phyloP scores from a whole-genome alignment of 2,113 vertebrate genomes.

The Chloroceryle aenea region DNA sequence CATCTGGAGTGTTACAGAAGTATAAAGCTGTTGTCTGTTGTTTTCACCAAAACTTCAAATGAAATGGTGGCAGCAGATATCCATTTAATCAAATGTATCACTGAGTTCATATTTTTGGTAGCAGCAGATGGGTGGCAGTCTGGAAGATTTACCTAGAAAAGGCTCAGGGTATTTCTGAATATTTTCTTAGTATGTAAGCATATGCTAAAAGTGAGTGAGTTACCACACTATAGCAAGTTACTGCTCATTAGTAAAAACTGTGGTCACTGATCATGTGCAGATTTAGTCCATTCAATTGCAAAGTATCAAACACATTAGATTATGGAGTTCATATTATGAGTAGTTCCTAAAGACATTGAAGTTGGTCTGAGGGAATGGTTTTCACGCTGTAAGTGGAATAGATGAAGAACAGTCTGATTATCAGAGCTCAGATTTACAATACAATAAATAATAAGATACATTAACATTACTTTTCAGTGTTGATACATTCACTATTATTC shows the following conservation, averaged over 20 bases:
- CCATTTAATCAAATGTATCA: conserved; percentile 37
- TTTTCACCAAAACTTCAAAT: conserved; percentile 36
- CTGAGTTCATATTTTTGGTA: conserved; percentile 38
- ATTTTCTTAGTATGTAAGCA: conserved; percentile 20
- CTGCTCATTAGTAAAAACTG: neutral
- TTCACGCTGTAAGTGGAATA: neutral
- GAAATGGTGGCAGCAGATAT: conserved; percentile 14
- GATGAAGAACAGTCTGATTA: neutral
- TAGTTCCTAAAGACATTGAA: neutral
- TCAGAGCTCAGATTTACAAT: neutral
- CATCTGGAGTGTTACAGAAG: conserved; percentile 32
- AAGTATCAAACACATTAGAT: neutral
- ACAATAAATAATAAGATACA: neutral
- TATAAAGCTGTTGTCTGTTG: conserved; percentile 25
- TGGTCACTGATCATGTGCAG: neutral
- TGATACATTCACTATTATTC: neutral
- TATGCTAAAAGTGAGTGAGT: conserved; percentile 11
- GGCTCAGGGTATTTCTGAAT: neutral
- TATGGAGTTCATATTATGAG: neutral
- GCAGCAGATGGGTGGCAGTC: conserved; percentile 45
- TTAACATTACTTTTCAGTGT: neutral
- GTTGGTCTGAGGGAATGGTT: neutral
- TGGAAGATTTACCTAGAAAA: conserved; percentile 53
- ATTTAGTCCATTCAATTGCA: neutral
- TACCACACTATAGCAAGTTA: neutral